Percentiles rank a stretch among this genome's conserved stretches.
phyloP scores from a whole-genome alignment of 2,797 vertebrate genomes.

The Acanthurus lineatus region DNA sequence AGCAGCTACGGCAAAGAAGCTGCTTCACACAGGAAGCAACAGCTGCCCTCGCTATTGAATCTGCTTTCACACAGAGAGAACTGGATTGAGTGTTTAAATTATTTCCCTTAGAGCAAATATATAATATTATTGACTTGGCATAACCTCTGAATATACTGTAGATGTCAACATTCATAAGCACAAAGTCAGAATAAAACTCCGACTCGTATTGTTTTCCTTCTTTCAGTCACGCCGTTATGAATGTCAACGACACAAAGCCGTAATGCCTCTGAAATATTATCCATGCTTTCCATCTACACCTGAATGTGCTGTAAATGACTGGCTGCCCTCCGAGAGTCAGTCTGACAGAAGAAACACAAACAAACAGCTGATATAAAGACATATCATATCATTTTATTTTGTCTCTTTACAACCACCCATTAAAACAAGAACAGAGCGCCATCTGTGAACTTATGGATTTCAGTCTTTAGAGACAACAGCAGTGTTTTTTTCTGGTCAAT shows the following conservation, averaged over 20 bases:
- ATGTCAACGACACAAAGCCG: background rate
- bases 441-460: no score
- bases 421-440: no score
- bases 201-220: background rate
- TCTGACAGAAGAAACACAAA: no score
- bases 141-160: constrained; percentile 9
- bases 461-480: no score
- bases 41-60: background rate
- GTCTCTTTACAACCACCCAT: no score
- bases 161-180: constrained; percentile 37
- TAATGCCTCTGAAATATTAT: background rate
- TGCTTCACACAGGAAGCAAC: constrained; percentile 8
- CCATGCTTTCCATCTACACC: background rate
- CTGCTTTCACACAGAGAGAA: constrained; percentile 1
- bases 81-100: background rate
- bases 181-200: background rate
- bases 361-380: no score
- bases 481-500: no score
- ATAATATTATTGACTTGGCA: constrained; percentile 2
- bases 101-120: background rate
- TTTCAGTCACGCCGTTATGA: constrained; percentile 9
- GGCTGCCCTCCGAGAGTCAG: no score
- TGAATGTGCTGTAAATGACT: no score
- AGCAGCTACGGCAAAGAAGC: background rate
- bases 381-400: no score